Conservation (phyloP, 1,140 invertebrate species). For the Zaprionus ghesquierei region DNA sequence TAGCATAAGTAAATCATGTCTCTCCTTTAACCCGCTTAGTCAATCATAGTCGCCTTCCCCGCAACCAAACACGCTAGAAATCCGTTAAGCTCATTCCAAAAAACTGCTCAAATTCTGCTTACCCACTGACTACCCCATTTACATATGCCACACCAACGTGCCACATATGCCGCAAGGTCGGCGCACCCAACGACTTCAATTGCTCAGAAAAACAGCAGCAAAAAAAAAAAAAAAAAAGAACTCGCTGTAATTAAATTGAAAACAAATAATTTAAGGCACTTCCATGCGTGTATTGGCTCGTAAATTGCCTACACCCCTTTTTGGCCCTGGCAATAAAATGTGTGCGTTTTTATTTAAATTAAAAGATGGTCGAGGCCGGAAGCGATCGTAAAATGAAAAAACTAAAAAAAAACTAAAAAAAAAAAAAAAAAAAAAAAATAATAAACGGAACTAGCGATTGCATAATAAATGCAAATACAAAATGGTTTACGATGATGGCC, state of each 20-base stretch:
- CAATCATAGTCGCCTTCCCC: not conserved
- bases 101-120: not conserved
- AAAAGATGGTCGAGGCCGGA: slow-evolving; percentile 56
- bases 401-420: slow-evolving; percentile 30
- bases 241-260: slow-evolving; percentile 51
- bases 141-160: not conserved
- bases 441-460: slow-evolving; percentile 44
- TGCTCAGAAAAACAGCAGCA: not conserved
- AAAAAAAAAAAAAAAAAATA: slow-evolving; percentile 27
- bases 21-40: not conserved
- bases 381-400: slow-evolving; percentile 63
- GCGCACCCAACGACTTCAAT: not conserved
- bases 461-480: slow-evolving; percentile 75
- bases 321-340: slow-evolving; percentile 57
- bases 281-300: not conserved
- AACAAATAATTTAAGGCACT: slow-evolving; percentile 44
- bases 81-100: not conserved
- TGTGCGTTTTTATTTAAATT: slow-evolving; percentile 69
- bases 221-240: not conserved
- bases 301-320: not conserved
- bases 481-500: slow-evolving; percentile 69
- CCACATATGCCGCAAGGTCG: not conserved
- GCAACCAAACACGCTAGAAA: not conserved
- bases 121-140: not conserved
- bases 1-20: too few relatives aligned